These are phyloP conservation scores for Harmothoe impar DNA, from an alignment of 2,888 invertebrate species.

Conservation along the genomic window DNA sequence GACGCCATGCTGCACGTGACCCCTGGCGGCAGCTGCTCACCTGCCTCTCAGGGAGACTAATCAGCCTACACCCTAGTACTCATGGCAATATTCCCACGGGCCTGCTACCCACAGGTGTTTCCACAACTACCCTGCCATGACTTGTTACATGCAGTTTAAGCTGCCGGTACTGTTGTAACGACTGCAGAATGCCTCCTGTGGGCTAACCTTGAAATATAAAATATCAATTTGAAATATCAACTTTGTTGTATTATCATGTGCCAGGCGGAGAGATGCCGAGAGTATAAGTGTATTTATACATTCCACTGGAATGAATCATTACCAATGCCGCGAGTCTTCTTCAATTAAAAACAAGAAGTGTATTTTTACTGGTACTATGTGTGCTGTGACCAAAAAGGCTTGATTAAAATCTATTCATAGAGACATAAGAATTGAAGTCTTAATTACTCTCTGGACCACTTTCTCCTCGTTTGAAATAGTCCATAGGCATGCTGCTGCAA, in stretches of 20 bases:
- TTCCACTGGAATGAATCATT: background rate
- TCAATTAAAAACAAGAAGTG: background rate
- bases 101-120: background rate
- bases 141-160: too few relatives aligned
- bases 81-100: background rate
- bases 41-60: conserved; percentile 25
- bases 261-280: background rate
- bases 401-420: conserved; percentile 12
- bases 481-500: too few relatives aligned
- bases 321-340: background rate
- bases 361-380: conserved; percentile 42
- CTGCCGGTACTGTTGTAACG: background rate
- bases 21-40: conserved; percentile 24
- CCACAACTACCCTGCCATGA: background rate
- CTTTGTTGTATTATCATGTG: background rate
- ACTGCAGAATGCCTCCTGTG: background rate
- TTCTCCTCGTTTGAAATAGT: too few relatives aligned
- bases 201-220: background rate
- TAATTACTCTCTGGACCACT: too few relatives aligned
- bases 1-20: background rate
- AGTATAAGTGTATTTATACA: background rate
- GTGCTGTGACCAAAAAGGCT: conserved; percentile 13
- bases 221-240: conserved; percentile 3
- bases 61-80: background rate
- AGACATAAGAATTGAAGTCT: background rate